Evolutionary conservation across 2,888 invertebrate species (phyloP), one percentile per base, ranked within the genome.

Genomic region (Melolontha melolontha): DNA sequence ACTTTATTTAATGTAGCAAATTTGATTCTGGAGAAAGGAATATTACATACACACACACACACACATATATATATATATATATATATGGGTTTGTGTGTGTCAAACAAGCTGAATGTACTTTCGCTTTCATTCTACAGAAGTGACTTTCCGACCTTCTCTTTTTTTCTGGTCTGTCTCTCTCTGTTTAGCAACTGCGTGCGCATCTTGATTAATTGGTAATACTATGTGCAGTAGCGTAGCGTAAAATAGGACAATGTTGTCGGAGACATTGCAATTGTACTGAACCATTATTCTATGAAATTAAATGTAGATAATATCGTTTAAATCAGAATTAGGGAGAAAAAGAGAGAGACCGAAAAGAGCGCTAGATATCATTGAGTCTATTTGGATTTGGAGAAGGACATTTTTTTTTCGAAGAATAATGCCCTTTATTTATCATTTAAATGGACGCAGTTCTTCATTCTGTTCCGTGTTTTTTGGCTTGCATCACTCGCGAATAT

Each of bases 341-440:
- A 12, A 22, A 34, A 5, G 14, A 52, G 34, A 10, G 10, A 34
- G 34, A 34, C 1, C 2, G 34, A 6, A 6, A 34, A 34, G 5
- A 2, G 12, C n/a, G 12, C 12, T 34, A n/a, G 51, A 52, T 52
- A 52, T 52, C 51, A 34, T 52, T 27, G 51, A 29, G 29, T 52
- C 51, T 52, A 52, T 52, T 52, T 29, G 12, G 51, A 27, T 34
- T n/a, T 29, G 27, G 51, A 52, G 11, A 11, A n/a, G 29, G 22
- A n/a, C 12, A 52, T 27, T 52, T 52, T 51, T 51, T 51, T 34
- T 12, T 12, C 29, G 29, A 34, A 52, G 51, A 52, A 29, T 52
- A 52, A 34, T 51, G 2, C 27, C 12, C 51, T 12, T 52, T 52
- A 52, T 52, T 52, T 52, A 52, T 52, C 51, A 52, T 52, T 52